These are phyloP conservation scores for Cichladusa arquata DNA, from an alignment of 2,113 vertebrate genomes.

Conservation along the genomic window DNA sequence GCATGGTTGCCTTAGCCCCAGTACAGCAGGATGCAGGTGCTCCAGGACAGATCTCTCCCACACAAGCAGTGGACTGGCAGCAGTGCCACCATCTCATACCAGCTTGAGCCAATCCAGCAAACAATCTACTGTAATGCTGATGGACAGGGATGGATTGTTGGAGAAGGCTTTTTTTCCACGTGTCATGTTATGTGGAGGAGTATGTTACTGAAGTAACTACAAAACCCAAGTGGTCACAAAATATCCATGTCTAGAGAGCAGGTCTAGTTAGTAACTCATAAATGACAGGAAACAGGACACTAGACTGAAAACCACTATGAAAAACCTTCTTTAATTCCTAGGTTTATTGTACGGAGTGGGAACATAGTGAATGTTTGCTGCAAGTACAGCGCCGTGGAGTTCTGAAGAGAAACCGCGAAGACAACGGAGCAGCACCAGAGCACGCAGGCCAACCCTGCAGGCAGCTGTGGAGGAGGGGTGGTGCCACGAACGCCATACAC, in stretches of 20 bases:
- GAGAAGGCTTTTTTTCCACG: not conserved
- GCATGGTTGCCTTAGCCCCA: rapidly evolving
- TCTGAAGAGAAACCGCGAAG: not conserved
- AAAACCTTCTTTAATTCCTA: not conserved
- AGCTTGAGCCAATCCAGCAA: not conserved
- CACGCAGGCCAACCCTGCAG: not conserved
- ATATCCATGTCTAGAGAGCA: not conserved
- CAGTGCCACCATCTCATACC: not conserved
- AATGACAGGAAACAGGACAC: not conserved
- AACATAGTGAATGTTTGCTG: not conserved
- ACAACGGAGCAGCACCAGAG: not conserved
- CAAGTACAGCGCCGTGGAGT: not conserved
- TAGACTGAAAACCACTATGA: not conserved
- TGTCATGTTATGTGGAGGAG: rapidly evolving
- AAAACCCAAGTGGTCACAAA: not conserved
- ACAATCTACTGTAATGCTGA: not conserved
- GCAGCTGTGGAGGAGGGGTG: not conserved
- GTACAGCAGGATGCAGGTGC: not conserved
- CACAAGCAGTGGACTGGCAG: not conserved
- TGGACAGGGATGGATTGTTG: rapidly evolving
- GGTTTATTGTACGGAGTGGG: not conserved
- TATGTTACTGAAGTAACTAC: not conserved
- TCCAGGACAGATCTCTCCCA: not conserved
- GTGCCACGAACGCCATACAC: not conserved
- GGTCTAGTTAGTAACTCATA: not conserved